Base-by-base conservation (phyloP, 2,888 invertebrate genomes). In the Melinaea marsaeus region DNA sequence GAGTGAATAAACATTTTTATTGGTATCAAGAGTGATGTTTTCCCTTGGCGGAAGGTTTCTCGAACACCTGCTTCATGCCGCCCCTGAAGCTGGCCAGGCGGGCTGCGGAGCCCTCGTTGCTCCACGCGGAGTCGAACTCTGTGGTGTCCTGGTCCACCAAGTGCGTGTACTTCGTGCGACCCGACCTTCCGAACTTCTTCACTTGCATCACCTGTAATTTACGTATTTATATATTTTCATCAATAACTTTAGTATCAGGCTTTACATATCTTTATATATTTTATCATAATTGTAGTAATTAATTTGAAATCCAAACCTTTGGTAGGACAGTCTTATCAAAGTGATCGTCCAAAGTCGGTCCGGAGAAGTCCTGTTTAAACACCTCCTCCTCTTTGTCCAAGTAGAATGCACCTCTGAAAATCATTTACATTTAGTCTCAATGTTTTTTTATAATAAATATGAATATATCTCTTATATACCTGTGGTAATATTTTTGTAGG, bases 71-170 rank as follows among this genome's bases (percentile, higher is more conserved):
- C 75, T 97, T 96, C 92, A 97, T 95, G 22, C 98, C 99, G 13
- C 98, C 99, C 1, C 98, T 95, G 81, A 96, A 95, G 79, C 95
- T 95, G 48, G 84, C 77, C 1, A 88, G 71, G 6, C 87, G 71
- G 0, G 88, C 80, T 0, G 86, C 85, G 0, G 85, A 72, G 0
- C 97, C 97, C 78, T 99, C 98, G 9, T 95, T 95, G 66, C 96
- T 95, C 99, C 99, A 99, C 0, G 99, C 98, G 0, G 98, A 98
- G 80, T 99, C 98, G 77, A 98, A 98, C 79, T 97, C 96, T 0
- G 99, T 99, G 0, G 99, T 99, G 80, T 99, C 99, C 84, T 99
- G 99, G 86, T 99, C 99, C 0, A 99, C 99, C 78, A 99, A 91
- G 89, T 99, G 99, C 0, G 99, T 99, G 87, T 99, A 99, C 80